phyloP scores from a whole-genome alignment of 2,113 vertebrate species.

The Psittacula cyanocephala region DNA sequence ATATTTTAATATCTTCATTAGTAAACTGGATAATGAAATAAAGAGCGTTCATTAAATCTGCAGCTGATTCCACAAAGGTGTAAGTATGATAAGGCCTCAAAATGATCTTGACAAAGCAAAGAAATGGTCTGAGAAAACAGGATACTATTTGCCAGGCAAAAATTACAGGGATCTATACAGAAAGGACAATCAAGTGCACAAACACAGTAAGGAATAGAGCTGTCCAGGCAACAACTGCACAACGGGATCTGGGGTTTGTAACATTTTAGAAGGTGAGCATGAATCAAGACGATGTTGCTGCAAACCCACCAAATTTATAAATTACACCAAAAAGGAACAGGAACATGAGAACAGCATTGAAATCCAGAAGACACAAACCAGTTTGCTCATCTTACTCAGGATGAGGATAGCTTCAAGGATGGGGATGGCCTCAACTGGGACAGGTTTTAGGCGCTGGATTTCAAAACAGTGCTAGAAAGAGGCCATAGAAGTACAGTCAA shows the following conservation, averaged over 20 bases:
- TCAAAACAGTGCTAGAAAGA: background rate
- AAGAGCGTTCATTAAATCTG: background rate
- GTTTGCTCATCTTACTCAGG: background rate
- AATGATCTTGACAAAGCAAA: background rate
- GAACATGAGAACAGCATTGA: background rate
- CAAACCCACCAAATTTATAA: background rate
- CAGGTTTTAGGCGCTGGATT: background rate
- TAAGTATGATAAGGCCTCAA: background rate
- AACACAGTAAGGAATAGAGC: background rate
- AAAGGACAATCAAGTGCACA: background rate
- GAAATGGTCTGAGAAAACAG: background rate
- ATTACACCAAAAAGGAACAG: background rate
- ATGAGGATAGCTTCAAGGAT: background rate
- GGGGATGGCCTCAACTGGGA: background rate
- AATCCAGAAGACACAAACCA: background rate
- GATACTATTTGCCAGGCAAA: background rate
- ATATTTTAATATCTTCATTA: background rate
- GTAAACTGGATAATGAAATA: background rate
- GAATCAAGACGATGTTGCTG: background rate
- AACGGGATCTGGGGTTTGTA: background rate
- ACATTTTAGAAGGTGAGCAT: background rate
- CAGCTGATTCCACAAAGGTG: background rate
- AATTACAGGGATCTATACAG: background rate
- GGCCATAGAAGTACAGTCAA: background rate
- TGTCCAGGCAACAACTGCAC: background rate